Evolutionary conservation across 2,113 vertebrate species (phyloP).

Genomic region (Hemiprocne comata): DNA sequence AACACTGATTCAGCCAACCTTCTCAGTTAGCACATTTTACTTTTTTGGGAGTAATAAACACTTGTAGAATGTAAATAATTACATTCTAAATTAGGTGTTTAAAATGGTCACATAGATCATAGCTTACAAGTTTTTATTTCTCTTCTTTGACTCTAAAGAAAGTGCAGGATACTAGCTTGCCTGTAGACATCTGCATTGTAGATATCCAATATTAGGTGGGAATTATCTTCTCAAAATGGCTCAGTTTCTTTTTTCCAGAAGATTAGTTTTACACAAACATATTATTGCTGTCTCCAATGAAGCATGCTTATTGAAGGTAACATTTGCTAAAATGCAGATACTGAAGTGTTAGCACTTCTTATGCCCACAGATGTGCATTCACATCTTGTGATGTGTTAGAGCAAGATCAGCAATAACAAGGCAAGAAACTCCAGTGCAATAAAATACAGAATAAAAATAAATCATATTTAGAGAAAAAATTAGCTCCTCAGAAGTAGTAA

Average conservation of each 20-base stretch:
- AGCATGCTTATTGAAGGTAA: not conserved
- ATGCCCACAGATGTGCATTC: not conserved
- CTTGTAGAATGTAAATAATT: not conserved
- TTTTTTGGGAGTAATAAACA: not conserved
- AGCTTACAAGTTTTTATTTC: not conserved
- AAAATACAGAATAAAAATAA: not conserved
- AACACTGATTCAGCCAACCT: not conserved
- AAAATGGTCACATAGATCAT: not conserved
- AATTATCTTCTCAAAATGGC: not conserved
- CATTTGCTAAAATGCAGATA: not conserved
- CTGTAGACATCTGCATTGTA: not conserved
- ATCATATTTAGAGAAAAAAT: not conserved
- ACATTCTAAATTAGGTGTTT: not conserved
- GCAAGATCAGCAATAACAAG: not conserved
- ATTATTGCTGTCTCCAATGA: not conserved
- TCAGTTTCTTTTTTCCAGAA: constrained; percentile 4
- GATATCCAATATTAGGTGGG: not conserved
- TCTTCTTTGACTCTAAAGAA: not conserved
- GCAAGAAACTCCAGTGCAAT: not conserved
- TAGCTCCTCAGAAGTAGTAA: not conserved
- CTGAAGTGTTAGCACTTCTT: not conserved
- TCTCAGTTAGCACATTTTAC: not conserved
- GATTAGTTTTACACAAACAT: not conserved
- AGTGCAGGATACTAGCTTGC: not conserved
- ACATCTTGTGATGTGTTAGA: not conserved